Evolutionary conservation across 2,113 vertebrate species (phyloP), one percentile per base, ranked within the genome.

Genomic region (Balaenoptera acutorostrata): DNA sequence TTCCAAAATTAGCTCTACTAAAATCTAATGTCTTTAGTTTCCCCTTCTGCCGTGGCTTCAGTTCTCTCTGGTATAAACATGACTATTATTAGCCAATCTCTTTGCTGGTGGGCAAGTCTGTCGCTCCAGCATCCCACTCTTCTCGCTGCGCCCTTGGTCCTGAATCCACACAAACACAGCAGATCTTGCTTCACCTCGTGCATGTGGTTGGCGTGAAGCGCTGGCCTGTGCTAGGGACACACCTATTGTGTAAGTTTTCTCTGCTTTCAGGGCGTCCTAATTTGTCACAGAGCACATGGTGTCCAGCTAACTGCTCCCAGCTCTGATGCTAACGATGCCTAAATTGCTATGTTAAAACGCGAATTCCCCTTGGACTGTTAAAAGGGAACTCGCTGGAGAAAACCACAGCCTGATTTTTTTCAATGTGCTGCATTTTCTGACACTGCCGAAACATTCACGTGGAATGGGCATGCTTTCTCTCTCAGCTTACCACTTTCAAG

Each of bases 1-100:
- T 81, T 97, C 96, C 97, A 97, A 98, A 98, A 98, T 98, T 97
- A 98, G 97, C 98, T 97, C 94, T 71, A 90, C 96, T 96, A 77
- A 97, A 97, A 98, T 94, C 36, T 96, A 97, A 96, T 94, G 97
- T 96, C 97, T 98, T 88, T 93, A 94, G 94, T 96, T 97, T 97
- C 97, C 97, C 94, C 95, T 96, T 97, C 92, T 95, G 83, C 92
- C 49, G 75, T 93, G 95, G 96, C 94, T 96, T 97, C 92, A 87
- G 52, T 96, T 93, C 96, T 97, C 95, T 41, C 87, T 33, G 95
- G 96, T 95, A 83, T 97, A 97, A 98, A 97, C 96, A 96, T 15
- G 55, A 96, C 93, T 98, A 95, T 97, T 97, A 97, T 97, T 98
- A 97, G 95, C 74, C 89, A 96, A 39, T 84, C 90, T 83, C 84